Conservation (phyloP, 2,797 vertebrate species). For the Coregonus suidteri region DNA sequence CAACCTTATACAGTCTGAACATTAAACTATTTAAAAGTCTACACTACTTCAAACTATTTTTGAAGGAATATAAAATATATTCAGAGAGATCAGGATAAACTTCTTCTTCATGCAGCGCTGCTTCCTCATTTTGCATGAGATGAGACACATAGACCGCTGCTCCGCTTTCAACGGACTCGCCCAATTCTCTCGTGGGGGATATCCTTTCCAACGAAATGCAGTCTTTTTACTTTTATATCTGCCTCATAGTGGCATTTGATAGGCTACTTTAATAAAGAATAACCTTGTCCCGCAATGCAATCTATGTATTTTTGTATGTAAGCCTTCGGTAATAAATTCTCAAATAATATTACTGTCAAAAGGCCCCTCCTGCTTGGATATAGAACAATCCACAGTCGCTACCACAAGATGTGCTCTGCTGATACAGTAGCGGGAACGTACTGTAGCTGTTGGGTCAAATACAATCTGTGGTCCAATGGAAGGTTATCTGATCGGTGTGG, state of each 20-base stretch:
- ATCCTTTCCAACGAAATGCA: background rate
- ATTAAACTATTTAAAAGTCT: background rate
- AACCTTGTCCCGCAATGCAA: background rate
- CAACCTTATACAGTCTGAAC: background rate
- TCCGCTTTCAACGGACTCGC: conserved; percentile 66
- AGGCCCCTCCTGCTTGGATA: conserved; percentile 24
- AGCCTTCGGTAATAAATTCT: background rate
- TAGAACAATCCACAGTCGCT: conserved; percentile 60
- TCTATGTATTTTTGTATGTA: background rate
- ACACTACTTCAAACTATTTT: background rate
- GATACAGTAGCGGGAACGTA: background rate
- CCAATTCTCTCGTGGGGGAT: conserved; percentile 48
- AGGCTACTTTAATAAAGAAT: background rate
- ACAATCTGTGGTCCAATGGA: background rate
- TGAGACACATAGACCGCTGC: conserved; percentile 65
- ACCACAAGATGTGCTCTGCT: conserved; percentile 34
- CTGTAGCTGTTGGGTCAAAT: background rate
- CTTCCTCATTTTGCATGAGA: conserved; percentile 67
- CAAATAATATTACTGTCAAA: background rate
- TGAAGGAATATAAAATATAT: background rate
- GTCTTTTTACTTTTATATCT: background rate
- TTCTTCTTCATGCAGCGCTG: conserved; percentile 32
- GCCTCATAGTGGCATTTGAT: background rate
- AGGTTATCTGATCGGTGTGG: background rate
- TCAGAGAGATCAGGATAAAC: background rate